Base-by-base conservation (phyloP, 2,888 invertebrate species). In the Eumacrocentrus americanus region DNA sequence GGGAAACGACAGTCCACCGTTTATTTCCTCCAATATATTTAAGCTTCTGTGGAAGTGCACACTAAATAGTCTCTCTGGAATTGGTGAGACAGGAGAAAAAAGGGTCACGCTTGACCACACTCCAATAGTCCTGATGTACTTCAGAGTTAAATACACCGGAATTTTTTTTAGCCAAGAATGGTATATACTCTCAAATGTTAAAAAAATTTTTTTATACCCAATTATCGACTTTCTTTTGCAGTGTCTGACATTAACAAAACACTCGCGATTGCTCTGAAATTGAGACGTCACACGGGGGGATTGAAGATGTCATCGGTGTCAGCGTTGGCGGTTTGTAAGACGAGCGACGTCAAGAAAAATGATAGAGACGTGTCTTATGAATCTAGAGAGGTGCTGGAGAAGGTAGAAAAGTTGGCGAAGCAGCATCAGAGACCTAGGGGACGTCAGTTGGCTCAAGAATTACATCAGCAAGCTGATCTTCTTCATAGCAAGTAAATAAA, bases 401-500 rank as follows among this genome's bases (percentile, higher is more conserved):
- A n/a, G 2, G 20, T 52, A 6, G 12, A 22, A 22, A 52, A 20
- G 18, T 38, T 38, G 37, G 18, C 20, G 38, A 38, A 48, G 12
- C n/a, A 38, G 2, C 5, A 52, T 12, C 6, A 22, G 6, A 58
- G 37, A 34, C 18, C 29, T 35, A 20, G 14, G 2, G 12, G 62
- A 20, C 67, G 72, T 2, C 68, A 71, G n/a, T 70, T 67, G 23
- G 77, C 77, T 1, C 57, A 69, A 11, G 67, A 71, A 2, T 63
- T 79, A 5, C 79, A 79, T 57, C 63, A 60, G 5, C 74, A 78
- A 48, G 79, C 76, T 3, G 76, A 78, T 57, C 46, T 66, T 25
- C 62, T 77, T 14, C 72, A 73, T 57, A 67, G 66, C 34, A 70
- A 69, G 73, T 68, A 65, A 37, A 52, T 38, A 9, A n/a, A n/a